phyloP scores from a whole-genome alignment of 1,140 invertebrate species.

The Pseudomyrmex dendroicus region DNA sequence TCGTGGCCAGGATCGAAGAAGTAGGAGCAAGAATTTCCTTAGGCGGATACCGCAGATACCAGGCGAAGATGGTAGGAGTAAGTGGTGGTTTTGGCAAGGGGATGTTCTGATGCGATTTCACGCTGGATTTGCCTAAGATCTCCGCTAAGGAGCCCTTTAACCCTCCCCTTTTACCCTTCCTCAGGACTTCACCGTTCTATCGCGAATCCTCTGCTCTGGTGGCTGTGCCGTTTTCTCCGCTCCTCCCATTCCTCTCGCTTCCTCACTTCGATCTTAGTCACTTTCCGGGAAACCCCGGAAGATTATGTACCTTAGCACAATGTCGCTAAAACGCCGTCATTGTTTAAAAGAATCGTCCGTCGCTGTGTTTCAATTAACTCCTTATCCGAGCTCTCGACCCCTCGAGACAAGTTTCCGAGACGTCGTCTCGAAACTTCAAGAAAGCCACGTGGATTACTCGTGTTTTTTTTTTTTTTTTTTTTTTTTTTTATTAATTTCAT shows the following conservation, averaged over 20 bases:
- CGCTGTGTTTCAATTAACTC: constrained; percentile 69
- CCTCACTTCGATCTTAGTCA: constrained; percentile 62
- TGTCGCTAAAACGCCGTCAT: constrained; percentile 68
- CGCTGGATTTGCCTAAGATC: constrained; percentile 86
- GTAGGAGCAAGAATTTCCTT: constrained; percentile 66
- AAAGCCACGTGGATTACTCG: no score
- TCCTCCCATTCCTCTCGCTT: constrained; percentile 21
- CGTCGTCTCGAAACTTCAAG: not conserved
- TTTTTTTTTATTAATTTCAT: no score
- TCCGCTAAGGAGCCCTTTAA: constrained; percentile 84
- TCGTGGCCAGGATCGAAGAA: constrained; percentile 40
- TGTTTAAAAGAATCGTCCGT: constrained; percentile 69
- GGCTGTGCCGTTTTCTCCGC: constrained; percentile 61
- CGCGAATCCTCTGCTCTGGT: constrained; percentile 65
- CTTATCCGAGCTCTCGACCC: not conserved
- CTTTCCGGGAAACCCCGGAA: constrained; percentile 64
- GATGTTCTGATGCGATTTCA: constrained; percentile 85
- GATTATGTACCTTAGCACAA: constrained; percentile 70
- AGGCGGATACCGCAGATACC: constrained; percentile 67
- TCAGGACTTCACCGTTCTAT: constrained; percentile 70
- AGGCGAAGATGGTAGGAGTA: constrained; percentile 78
- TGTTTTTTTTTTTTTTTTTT: not conserved
- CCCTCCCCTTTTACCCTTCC: constrained; percentile 75
- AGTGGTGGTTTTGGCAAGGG: constrained; percentile 84
- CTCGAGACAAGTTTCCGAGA: not conserved